Evolutionary conservation across 2,797 vertebrate genomes (phyloP).

Genomic region (Gambelia wislizenii): DNA sequence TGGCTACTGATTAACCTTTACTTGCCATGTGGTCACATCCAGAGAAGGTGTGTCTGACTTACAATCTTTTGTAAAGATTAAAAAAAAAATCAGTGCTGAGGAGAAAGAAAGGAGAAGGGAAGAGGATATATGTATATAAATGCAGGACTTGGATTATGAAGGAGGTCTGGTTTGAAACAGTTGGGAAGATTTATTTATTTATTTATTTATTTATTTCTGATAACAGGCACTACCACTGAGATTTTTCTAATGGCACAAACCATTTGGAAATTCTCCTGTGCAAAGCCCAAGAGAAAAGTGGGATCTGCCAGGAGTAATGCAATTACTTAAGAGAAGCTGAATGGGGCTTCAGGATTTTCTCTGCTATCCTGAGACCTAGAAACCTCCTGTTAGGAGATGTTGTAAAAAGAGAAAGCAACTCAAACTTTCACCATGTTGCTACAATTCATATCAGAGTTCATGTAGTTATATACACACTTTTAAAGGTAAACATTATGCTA

Average conservation of each 20-base stretch:
- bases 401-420: not conserved
- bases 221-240: too few relatives aligned
- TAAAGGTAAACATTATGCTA: not conserved
- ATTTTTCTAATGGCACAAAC: too few relatives aligned
- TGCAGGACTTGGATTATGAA: not conserved
- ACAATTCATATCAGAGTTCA: not conserved
- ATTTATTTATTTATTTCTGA: not conserved
- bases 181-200: not conserved
- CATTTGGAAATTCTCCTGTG: not conserved
- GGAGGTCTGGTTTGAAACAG: not conserved
- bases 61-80: not conserved
- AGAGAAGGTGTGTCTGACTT: not conserved
- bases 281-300: not conserved
- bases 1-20: not conserved
- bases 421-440: not conserved
- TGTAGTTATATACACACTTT: too few relatives aligned
- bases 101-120: not conserved
- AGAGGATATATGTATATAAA: not conserved
- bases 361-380: too few relatives aligned
- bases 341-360: not conserved
- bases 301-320: not conserved
- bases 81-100: too few relatives aligned
- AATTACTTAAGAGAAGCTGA: not conserved
- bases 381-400: too few relatives aligned
- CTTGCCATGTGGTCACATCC: not conserved